Evolutionary conservation across 2,888 invertebrate species (phyloP).

Genomic region (Erynnis tages): DNA sequence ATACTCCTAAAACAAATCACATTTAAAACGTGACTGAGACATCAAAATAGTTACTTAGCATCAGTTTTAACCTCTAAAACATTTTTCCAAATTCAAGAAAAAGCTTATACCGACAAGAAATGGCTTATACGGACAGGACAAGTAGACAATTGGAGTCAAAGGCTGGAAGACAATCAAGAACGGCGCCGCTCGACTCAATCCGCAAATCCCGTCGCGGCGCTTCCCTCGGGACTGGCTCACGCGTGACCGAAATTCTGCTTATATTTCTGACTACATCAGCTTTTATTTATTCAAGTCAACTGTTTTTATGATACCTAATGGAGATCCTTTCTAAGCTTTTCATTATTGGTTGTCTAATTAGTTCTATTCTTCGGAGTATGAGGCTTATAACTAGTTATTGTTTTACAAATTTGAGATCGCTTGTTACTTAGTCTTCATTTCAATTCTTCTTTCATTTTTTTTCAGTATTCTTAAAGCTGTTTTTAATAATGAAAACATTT

Average conservation of each 20-base stretch:
- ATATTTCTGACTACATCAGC: not conserved
- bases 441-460: too few relatives aligned
- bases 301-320: not conserved
- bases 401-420: too few relatives aligned
- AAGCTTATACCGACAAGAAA: not conserved
- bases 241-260: slow-evolving; percentile 5
- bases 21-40: too few relatives aligned
- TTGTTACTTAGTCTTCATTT: too few relatives aligned
- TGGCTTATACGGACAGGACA: not conserved
- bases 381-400: too few relatives aligned
- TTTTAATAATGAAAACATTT: too few relatives aligned
- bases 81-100: not conserved
- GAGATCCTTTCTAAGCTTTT: not conserved
- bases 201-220: slow-evolving; percentile 18
- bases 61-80: not conserved
- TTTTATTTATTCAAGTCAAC: not conserved
- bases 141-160: slow-evolving; percentile 13
- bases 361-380: too few relatives aligned
- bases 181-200: slow-evolving; percentile 10
- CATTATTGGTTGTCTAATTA: not conserved
- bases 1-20: too few relatives aligned
- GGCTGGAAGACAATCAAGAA: slow-evolving; percentile 9
- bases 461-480: too few relatives aligned
- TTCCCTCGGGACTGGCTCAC: slow-evolving; percentile 11
- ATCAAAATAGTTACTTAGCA: too few relatives aligned